phyloP scores from a whole-genome alignment of 2,888 invertebrate genomes.

The Zygothrica quintamaculata region DNA sequence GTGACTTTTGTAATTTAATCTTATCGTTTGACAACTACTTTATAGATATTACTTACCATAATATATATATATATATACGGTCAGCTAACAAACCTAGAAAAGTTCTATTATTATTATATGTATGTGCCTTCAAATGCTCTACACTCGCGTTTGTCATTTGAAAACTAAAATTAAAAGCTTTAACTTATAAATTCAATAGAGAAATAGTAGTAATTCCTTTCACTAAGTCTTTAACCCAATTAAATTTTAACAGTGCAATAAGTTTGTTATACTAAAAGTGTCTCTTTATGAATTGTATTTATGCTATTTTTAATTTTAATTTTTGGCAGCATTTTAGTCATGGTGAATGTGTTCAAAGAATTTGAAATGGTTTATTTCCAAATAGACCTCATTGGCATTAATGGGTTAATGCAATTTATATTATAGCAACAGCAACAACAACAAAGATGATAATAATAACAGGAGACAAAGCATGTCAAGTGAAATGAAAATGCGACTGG shows the following conservation, averaged over 20 bases:
- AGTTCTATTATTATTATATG: not conserved
- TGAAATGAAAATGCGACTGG: constrained; percentile 75
- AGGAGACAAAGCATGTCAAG: constrained; percentile 66
- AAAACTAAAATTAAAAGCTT: constrained; percentile 10
- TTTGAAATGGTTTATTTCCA: not conserved
- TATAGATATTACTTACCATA: constrained; percentile 42
- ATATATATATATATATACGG: too few relatives aligned
- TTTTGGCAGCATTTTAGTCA: too few relatives aligned
- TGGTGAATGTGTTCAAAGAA: too few relatives aligned
- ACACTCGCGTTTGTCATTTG: not conserved
- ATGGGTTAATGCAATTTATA: constrained; percentile 62
- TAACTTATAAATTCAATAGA: too few relatives aligned
- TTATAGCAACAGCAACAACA: constrained; percentile 13
- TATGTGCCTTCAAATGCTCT: not conserved
- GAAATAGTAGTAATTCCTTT: too few relatives aligned
- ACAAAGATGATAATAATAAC: constrained; percentile 10
- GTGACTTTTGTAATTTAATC: constrained; percentile 74
- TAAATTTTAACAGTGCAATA: too few relatives aligned
- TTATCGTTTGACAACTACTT: constrained; percentile 67
- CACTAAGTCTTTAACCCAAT: too few relatives aligned
- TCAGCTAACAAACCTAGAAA: not conserved
- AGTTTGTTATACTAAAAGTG: too few relatives aligned
- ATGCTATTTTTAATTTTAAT: too few relatives aligned
- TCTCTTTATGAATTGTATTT: too few relatives aligned
- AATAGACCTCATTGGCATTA: constrained; percentile 7